Conservation (phyloP, 2,888 invertebrate genomes). For the Nomada fabriciana region DNA sequence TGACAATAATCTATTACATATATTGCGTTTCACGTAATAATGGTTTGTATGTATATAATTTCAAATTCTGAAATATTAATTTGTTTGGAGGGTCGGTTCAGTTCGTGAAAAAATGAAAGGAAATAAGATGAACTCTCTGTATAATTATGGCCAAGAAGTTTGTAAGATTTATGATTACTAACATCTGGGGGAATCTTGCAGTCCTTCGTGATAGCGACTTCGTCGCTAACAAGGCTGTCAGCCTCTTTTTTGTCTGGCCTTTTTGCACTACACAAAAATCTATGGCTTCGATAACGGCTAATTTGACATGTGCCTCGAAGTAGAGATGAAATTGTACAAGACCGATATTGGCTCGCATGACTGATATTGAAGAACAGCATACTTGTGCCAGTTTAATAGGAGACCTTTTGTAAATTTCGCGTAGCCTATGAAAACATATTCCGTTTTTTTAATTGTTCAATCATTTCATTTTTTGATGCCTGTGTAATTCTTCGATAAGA, state of each 20-base stretch:
- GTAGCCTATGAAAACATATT: constrained; percentile 35
- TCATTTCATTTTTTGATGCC: constrained; percentile 48
- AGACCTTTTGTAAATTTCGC: constrained; percentile 1
- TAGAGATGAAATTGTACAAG: constrained; percentile 26
- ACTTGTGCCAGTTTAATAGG: constrained; percentile 22
- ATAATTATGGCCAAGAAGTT: neutral
- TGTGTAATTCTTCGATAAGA: constrained; percentile 23
- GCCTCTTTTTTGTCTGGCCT: neutral
- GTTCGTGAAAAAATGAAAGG: neutral
- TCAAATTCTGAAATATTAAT: too few relatives aligned
- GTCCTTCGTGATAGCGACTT: constrained; percentile 22
- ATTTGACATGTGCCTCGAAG: constrained; percentile 27
- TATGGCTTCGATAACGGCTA: constrained; percentile 9
- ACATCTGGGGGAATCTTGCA: constrained; percentile 59
- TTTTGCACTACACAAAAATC: constrained; percentile 36
- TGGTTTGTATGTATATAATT: too few relatives aligned
- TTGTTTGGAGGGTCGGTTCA: too few relatives aligned
- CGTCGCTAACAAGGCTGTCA: constrained; percentile 7
- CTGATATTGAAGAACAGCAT: constrained; percentile 47
- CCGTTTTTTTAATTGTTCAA: constrained; percentile 34
- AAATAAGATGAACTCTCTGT: neutral
- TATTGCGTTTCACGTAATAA: too few relatives aligned
- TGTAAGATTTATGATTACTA: constrained; percentile 41
- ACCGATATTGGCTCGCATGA: constrained; percentile 27
- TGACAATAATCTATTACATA: too few relatives aligned